These are phyloP conservation scores for Bradynema listronoti DNA, from an alignment of 1,140 invertebrate species.

Conservation along the genomic window DNA sequence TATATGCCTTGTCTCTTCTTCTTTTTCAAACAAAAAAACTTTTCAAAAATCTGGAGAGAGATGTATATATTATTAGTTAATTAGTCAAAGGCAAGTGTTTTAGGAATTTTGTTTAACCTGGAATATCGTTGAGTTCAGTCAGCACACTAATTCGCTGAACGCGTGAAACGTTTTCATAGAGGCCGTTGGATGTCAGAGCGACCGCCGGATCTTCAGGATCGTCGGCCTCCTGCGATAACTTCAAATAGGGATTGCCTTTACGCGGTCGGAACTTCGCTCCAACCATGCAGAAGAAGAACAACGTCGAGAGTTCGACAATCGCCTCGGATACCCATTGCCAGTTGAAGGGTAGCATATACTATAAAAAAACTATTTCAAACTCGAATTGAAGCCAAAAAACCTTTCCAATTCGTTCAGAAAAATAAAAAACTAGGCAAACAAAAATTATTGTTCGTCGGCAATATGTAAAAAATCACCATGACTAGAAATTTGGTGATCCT, in stretches of 20 bases:
- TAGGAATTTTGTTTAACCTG: too few relatives aligned
- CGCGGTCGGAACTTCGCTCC: conserved; percentile 92
- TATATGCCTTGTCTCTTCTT: too few relatives aligned
- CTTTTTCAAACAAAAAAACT: too few relatives aligned
- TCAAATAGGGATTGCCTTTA: conserved; percentile 88
- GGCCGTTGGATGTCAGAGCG: conserved; percentile 43
- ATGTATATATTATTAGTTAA: too few relatives aligned
- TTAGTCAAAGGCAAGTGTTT: too few relatives aligned
- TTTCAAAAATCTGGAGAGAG: too few relatives aligned
- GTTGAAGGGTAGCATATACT: conserved; percentile 87
- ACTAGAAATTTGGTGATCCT: conserved; percentile 84
- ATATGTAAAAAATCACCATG: conserved; percentile 62
- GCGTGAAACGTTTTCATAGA: conserved; percentile 44
- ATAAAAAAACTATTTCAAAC: conserved; percentile 43
- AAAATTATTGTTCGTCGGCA: too few relatives aligned
- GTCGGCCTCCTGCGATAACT: conserved; percentile 67
- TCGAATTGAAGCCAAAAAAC: too few relatives aligned
- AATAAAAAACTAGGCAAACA: too few relatives aligned
- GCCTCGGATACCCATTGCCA: conserved; percentile 91
- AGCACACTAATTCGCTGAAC: conserved; percentile 39
- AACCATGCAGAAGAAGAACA: conserved; percentile 91
- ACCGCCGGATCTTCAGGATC: conserved; percentile 61
- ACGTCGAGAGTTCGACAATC: conserved; percentile 84
- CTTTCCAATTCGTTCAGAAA: too few relatives aligned
- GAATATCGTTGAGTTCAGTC: conserved; percentile 34